Evolutionary conservation across 1,140 invertebrate genomes (phyloP), one percentile per base, ranked within the genome.

Genomic region (honey bee (Apis mellifera)): DNA sequence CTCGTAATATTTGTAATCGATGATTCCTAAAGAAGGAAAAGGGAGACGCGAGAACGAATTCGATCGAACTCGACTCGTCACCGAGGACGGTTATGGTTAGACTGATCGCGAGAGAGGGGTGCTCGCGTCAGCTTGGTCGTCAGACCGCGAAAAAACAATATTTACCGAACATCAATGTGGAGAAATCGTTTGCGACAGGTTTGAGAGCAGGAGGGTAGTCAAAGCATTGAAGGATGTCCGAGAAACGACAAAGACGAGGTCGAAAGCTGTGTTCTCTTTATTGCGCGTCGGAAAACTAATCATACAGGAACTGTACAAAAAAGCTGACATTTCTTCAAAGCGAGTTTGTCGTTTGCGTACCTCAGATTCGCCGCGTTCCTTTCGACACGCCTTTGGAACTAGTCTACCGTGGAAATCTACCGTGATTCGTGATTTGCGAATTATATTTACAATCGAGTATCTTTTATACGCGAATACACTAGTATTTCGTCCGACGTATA

Each of bases 251-350:
- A n/a, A 65, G 15, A 50, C 52, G 48, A 73, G 76, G 52, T 79
- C 84, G 85, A 79, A 88, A 83, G 76, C 76, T 83, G 26, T 72
- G 26, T 72, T 76, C 68, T 84, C 71, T 88, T 88, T 88, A 88
- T 88, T 83, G 68, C 83, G 79, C 65, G 75, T 78, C 57, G 78
- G 70, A 85, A 52, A 83, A 85, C 62, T 88, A 87, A 83, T 88
- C 78, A 85, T 77, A 88, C 68, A 88, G 87, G 87, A 88, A 88
- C 87, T 88, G 87, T 88, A 88, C 86, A 88, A 74, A 74, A 54
- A 65, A 74, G 55, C 57, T 73, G 59, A 62, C 57, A 52, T 42
- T 48, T 62, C 50, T 54, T n/a, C 26, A 15, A 59, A 59, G 55
- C 71, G 32, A 48, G 17, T 55, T 26, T 15, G 4, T 32, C 7